Base-by-base conservation (phyloP, 92 coral and sea anemone species). In the Virgularia gustaviana region DNA sequence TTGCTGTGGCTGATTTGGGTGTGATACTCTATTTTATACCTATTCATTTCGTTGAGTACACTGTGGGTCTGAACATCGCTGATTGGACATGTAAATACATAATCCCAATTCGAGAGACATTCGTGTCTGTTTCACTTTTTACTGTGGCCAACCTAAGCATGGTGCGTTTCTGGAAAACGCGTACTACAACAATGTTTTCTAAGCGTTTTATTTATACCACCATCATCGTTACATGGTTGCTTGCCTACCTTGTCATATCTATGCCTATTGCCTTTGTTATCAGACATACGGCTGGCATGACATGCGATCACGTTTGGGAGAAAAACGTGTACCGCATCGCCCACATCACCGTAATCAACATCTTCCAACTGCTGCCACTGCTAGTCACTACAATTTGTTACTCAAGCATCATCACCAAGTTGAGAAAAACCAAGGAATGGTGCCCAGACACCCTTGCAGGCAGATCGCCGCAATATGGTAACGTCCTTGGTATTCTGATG, bases 81-180 rank as follows among this genome's bases (percentile, higher is more conserved):
- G 9, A 49, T 6, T 68, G 23, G 59, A 44, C 55, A 13, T 68
- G 75, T 49, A 30, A 49, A 36, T 68, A 47, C 55, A 49, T 68
- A 3, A 3, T 68, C 34, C 36, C 75, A 29, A 38, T 68, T 43
- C 75, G 75, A 4, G 75, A 68, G 27, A 68, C 75, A 5, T 68
- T 68, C 36, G 29, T 45, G 27, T 27, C 41, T 4, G 51, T 55
- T 7, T 35, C 75, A 12, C 49, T 68, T 7, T 30, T 68, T 25
- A 30, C 55, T 11, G 61, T 68, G 3, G 75, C 47, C 15, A 45
- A 9, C 15, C 53, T 68, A 19, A 36, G 75, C 44, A 30, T 68
- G 36, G 55, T 68, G 22, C 49, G 75, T 29, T 49, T 51, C 45
- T 33, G 49, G 16, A n/a, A 45, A 22, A 25, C 20, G 8, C 33